phyloP scores from a whole-genome alignment of 2,113 vertebrate species.

The Zosterops lateralis region DNA sequence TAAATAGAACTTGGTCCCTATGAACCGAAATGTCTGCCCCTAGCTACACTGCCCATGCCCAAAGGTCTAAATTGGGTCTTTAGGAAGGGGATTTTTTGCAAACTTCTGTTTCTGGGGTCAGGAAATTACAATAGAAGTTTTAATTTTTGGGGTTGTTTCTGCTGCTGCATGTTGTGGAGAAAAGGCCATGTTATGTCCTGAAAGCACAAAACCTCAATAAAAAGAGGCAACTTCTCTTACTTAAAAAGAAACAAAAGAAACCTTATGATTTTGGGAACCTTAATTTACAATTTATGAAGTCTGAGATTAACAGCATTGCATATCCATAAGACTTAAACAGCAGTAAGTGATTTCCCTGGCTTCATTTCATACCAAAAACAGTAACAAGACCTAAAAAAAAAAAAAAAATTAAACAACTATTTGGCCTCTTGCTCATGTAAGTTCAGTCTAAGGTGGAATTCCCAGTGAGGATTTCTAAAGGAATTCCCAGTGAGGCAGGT shows the following conservation, averaged over 20 bases:
- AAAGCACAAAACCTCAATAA: neutral
- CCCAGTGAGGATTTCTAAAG: neutral
- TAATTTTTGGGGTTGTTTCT: neutral
- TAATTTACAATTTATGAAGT: neutral
- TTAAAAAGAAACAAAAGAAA: neutral
- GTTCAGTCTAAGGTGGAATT: neutral
- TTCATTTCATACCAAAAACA: neutral
- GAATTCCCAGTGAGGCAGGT: neutral
- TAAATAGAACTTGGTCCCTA: neutral
- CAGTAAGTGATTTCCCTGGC: neutral
- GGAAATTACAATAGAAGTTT: neutral
- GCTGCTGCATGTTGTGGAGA: neutral
- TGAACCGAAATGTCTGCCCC: neutral
- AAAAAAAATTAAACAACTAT: neutral
- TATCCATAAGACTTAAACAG: neutral
- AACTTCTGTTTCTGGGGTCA: neutral
- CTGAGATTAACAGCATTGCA: neutral
- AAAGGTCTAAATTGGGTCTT: neutral
- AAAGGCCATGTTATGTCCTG: neutral
- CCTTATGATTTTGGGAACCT: neutral
- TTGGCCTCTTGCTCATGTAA: neutral
- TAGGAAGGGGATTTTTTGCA: neutral
- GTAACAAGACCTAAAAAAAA: neutral
- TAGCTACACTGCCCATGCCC: neutral
- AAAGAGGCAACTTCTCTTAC: neutral